These are phyloP conservation scores for Mercenaria mercenaria DNA, from an alignment of 1,140 invertebrate genomes.

Conservation along the genomic window DNA sequence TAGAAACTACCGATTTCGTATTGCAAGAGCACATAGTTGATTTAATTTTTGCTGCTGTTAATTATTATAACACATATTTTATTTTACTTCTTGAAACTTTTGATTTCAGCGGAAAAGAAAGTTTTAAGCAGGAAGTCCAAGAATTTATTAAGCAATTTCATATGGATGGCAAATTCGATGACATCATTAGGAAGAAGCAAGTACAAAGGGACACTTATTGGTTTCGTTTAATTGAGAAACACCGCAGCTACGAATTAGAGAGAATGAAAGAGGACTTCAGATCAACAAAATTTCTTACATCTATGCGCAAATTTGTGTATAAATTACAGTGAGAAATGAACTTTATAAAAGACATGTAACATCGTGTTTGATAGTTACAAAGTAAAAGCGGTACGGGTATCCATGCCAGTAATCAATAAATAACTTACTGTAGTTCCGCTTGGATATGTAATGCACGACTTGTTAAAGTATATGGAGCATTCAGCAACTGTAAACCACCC, in stretches of 20 bases:
- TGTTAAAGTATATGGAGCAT: too few species aligned
- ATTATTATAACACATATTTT: neutral
- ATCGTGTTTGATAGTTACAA: too few species aligned
- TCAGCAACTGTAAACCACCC: too few species aligned
- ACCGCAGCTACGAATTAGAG: neutral
- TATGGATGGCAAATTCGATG: neutral
- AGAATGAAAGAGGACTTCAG: neutral
- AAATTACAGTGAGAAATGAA: too few species aligned
- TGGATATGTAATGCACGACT: too few species aligned
- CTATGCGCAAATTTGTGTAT: conserved; percentile 31
- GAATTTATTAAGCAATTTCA: neutral
- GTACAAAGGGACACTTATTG: neutral
- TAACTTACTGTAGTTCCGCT: too few species aligned
- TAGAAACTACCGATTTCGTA: too few species aligned
- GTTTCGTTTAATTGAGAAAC: neutral
- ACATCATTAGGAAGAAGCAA: neutral
- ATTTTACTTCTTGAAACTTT: too few species aligned
- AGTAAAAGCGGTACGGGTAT: too few species aligned
- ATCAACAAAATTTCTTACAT: neutral
- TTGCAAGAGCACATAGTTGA: neutral
- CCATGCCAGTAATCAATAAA: too few species aligned
- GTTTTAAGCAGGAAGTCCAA: neutral
- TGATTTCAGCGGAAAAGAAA: neutral
- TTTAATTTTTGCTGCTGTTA: too few species aligned
- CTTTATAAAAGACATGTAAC: too few species aligned